Evolutionary conservation across 2,113 vertebrate species (phyloP).

Genomic region (Rallus limicola): DNA sequence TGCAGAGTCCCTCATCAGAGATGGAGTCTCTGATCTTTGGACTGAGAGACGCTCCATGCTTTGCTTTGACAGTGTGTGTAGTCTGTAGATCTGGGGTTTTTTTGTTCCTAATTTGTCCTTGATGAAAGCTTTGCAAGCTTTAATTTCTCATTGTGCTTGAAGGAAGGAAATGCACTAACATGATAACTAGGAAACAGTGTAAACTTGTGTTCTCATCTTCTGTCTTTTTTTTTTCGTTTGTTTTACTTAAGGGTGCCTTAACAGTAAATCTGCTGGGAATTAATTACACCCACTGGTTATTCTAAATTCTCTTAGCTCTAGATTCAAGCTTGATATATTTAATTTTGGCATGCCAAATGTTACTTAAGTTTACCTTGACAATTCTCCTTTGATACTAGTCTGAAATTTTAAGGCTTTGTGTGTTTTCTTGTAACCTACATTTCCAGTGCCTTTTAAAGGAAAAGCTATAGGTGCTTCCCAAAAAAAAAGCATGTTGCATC

Average conservation of each 20-base stretch:
- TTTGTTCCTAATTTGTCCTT: not conserved
- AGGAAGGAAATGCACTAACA: not conserved
- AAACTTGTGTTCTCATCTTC: not conserved
- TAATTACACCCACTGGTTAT: not conserved
- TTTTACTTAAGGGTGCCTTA: not conserved
- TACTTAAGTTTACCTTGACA: not conserved
- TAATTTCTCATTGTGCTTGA: not conserved
- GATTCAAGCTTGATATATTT: not conserved
- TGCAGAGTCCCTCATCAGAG: not conserved
- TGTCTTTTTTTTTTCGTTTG: not conserved
- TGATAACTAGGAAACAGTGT: not conserved
- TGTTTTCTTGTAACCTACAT: not conserved
- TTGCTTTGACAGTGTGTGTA: not conserved
- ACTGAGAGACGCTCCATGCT: accelerated
- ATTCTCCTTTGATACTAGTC: not conserved
- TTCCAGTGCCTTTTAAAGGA: not conserved
- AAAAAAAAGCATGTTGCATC: not conserved
- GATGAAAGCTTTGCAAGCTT: not conserved
- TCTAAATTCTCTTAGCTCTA: not conserved
- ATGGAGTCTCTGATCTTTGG: not conserved
- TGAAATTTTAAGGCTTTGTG: not conserved
- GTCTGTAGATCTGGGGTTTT: not conserved
- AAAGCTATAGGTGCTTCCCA: not conserved
- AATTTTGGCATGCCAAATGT: not conserved
- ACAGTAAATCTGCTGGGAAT: not conserved